Base-by-base conservation (phyloP, 2,797 vertebrate species). In the Muscicapa comitata region DNA sequence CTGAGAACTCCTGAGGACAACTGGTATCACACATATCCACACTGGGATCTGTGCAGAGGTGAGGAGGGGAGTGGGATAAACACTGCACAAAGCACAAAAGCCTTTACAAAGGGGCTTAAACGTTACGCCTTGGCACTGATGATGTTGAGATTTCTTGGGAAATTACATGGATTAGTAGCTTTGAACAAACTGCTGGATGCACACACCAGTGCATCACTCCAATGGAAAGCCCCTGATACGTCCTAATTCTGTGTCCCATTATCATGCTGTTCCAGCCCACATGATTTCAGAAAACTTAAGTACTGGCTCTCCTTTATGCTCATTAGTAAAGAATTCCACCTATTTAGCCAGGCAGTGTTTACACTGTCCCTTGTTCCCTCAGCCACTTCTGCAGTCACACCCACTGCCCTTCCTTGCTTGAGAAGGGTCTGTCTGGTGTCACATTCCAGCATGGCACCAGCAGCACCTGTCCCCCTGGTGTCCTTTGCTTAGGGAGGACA, bases 91-190 rank as follows among this genome's bases (percentile, higher is more conserved):
- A 35, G 31, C 47, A 62, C 13, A 57, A 4, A 38, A 79, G 18
- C 19, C 11, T 10, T 45, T 35, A 33, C 31, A 38, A 18, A 63
- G 19, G 23, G 20, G 25, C 13, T 31, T n/a, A 45, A 31, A 28
- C 0, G 0, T 29, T 35, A 19, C 0, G 7, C 21, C 42, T 51
- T 13, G 23, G 23, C 59, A 79, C 1, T 14, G 18, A n/a, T 2
- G 1, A 18, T 2, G 10, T 4, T 13, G 13, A 31, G 19, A 55
- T 51, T 76, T 67, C 57, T 62, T 10, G 48, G 79, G 26, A 70
- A 50, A 17, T 42, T 8, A 25, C 0, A 0, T 0, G 0, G 31
- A 19, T 7, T 1, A 11, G 28, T 6, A 33, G 45, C 6, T 48
- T 70, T n/a, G 17, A 35, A 13, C 1, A 1, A 29, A 25, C 45